These are phyloP conservation scores for Andrena haemorrhoa DNA, from an alignment of 2,888 invertebrate species.

Conservation along the genomic window DNA sequence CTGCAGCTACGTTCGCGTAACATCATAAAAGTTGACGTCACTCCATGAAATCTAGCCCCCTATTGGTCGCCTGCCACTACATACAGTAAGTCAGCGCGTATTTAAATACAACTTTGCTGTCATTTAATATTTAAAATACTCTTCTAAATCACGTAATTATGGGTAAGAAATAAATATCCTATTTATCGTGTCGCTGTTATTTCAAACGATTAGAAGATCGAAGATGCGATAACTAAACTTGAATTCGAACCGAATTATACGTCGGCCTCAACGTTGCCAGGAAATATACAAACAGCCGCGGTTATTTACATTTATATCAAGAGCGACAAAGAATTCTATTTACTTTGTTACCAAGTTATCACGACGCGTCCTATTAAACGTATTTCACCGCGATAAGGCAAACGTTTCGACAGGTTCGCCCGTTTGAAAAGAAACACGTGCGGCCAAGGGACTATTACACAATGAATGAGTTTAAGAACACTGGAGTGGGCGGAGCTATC, in stretches of 20 bases:
- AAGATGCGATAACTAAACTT: background rate
- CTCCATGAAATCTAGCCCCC: background rate
- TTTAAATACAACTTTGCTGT: background rate
- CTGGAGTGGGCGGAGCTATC: slow-evolving; percentile 68
- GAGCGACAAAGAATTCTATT: background rate
- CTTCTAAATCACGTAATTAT: background rate
- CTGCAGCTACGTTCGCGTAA: background rate
- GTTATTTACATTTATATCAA: background rate
- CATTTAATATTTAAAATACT: background rate
- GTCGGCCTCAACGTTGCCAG: background rate
- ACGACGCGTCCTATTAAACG: background rate
- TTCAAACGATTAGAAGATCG: too few relatives aligned
- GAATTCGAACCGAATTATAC: background rate
- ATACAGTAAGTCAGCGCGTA: background rate
- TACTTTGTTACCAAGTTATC: slow-evolving; percentile 1
- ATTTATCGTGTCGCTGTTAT: background rate
- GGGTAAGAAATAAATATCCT: too few relatives aligned
- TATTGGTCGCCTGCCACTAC: background rate
- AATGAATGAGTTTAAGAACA: slow-evolving; percentile 60
- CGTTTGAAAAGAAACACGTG: slow-evolving; percentile 8
- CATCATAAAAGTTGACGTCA: background rate
- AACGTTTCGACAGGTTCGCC: background rate
- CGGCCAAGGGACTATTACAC: background rate
- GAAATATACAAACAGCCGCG: background rate
- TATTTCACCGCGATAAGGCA: background rate